Evolutionary conservation across 2,888 invertebrate species (phyloP).

Genomic region (Phengaris alcon): DNA sequence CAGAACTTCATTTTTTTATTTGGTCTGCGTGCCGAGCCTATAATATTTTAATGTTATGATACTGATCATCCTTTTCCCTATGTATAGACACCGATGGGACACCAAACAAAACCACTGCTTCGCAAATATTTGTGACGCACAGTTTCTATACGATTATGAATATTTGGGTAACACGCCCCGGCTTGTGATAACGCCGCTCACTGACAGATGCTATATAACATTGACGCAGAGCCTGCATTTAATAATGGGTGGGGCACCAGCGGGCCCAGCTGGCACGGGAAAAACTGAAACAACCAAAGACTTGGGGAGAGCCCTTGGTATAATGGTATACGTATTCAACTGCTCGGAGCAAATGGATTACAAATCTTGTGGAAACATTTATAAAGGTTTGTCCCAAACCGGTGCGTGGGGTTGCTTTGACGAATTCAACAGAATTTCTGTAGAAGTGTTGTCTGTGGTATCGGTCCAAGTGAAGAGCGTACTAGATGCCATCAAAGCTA

Average conservation of each 20-base stretch:
- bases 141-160: conserved; percentile 94
- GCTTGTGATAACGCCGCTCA: conserved; percentile 95
- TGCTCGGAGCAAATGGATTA: conserved; percentile 99
- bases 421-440: conserved; percentile 96
- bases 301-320: conserved; percentile 93
- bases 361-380: conserved; percentile 95
- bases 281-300: conserved; percentile 99
- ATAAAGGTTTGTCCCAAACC: conserved; percentile 92
- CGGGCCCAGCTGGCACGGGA: conserved; percentile 96
- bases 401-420: conserved; percentile 99
- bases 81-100: conserved; percentile 87
- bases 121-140: conserved; percentile 96
- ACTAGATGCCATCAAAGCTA: conserved; percentile 91
- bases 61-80: not conserved
- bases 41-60: not conserved
- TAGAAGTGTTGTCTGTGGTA: conserved; percentile 96
- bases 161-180: conserved; percentile 96
- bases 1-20: too few relatives aligned
- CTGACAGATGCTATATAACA: conserved; percentile 97
- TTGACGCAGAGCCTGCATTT: conserved; percentile 94
- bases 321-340: conserved; percentile 99
- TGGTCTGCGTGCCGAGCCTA: too few relatives aligned
- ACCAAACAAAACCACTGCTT: conserved; percentile 87
- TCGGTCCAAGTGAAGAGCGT: conserved; percentile 95
- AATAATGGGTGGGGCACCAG: conserved; percentile 98